Base-by-base conservation (phyloP, 2,113 vertebrate genomes). In the Piaya cayana region DNA sequence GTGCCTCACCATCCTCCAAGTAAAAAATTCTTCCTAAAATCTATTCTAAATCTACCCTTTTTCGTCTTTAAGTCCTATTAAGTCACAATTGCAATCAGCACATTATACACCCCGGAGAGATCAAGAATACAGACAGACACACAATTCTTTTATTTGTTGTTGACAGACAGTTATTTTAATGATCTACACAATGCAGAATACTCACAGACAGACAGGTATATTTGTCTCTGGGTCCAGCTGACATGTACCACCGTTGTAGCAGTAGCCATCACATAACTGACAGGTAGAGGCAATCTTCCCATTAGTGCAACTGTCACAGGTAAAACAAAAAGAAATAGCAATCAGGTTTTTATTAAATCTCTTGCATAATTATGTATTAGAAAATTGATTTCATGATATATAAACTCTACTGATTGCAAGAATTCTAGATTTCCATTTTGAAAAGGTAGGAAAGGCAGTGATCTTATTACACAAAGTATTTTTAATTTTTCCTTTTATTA, bases 231-330 rank as follows among this genome's bases (percentile, higher is more conserved):
- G 98, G 97, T 99, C 99, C 97, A 99, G 98, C 91, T 99, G 99
- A 97, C 99, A 99, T 20, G 98, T 99, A 92, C 99, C 99, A 92
- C 99, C 99, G 69, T 99, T 99, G 97, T 99, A 99, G 96, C 99
- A 99, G 98, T 99, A 99, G 83, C 99, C 99, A 74, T 99, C 99
- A 98, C 99, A 99, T 91, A 99, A 97, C 96, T 99, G 99, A 97
- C 99, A 99, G 96, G 99, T 99, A 34, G 99, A 98, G 77, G 99
- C 99, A 86, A 99, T 98, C 97, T 99, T 99, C 94, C 99, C 99
- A 94, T 99, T 99, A 92, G 98, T 99, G 97, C 99, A 99, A 97
- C 99, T 99, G 97, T 68, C 96, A 72, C 4, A 26, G 95, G 82
- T 69, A 42, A 83, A 62, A 89, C 95, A 70, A 85, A 53, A 62